phyloP scores from a whole-genome alignment of 2,113 vertebrate genomes.

The Saguinus midas region DNA sequence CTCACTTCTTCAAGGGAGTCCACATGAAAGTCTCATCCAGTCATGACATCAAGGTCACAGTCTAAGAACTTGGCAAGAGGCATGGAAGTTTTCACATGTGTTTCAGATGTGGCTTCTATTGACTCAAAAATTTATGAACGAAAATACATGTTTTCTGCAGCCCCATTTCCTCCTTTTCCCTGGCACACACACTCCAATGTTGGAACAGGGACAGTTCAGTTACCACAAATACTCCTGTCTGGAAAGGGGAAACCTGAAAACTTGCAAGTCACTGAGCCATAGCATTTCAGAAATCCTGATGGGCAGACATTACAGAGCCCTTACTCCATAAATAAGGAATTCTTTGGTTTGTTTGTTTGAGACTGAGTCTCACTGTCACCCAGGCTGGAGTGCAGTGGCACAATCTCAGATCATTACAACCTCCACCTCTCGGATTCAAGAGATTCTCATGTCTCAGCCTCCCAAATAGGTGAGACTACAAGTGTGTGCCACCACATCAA shows the following conservation, averaged over 20 bases:
- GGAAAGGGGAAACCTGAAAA: background rate
- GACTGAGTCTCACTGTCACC: background rate
- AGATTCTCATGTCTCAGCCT: background rate
- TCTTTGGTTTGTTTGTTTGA: background rate
- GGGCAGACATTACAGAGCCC: background rate
- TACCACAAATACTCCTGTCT: background rate
- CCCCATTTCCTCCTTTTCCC: background rate
- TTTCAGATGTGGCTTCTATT: background rate
- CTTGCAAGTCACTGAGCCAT: background rate
- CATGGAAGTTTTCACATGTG: background rate
- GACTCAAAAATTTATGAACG: background rate
- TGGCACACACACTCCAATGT: background rate
- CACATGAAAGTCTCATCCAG: background rate
- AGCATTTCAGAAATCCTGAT: background rate
- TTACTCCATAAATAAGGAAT: rapidly evolving
- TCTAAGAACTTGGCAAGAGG: background rate
- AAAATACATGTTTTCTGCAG: background rate
- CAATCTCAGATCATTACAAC: background rate
- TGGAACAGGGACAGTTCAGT: background rate
- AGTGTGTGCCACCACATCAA: background rate
- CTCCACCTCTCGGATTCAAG: background rate
- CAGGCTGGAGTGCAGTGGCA: background rate
- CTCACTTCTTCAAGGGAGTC: background rate
- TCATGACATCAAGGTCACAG: background rate
- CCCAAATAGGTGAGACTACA: background rate